Evolutionary conservation across 2,888 invertebrate species (phyloP).

Genomic region (Synergus laeviventris): DNA sequence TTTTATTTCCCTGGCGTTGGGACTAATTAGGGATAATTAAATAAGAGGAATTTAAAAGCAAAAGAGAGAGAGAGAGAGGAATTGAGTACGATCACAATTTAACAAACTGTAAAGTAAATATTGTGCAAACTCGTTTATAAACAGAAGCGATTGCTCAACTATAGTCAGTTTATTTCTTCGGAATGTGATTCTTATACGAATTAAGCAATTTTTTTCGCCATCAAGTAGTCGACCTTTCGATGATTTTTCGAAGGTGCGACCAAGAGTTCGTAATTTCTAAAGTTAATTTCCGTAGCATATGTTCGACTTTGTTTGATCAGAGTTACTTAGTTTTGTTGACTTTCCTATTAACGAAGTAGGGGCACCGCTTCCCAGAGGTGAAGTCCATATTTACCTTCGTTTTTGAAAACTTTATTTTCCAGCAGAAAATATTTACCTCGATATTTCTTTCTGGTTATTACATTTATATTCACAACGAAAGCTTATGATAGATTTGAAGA

Average conservation of each 20-base stretch:
- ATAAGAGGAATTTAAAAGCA: not conserved
- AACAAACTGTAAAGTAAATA: not conserved
- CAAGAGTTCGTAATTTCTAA: constrained; percentile 8
- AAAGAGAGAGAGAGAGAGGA: too few species aligned
- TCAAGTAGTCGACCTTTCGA: not conserved
- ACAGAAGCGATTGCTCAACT: constrained; percentile 20
- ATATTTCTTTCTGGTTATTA: not conserved
- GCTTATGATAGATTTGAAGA: not conserved
- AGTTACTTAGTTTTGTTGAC: not conserved
- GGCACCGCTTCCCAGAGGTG: not conserved
- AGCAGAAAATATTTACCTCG: not conserved
- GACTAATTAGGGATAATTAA: constrained; percentile 1
- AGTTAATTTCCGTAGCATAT: not conserved
- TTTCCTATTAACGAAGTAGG: not conserved
- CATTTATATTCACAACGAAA: not conserved
- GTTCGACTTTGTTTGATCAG: not conserved
- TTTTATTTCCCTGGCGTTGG: not conserved
- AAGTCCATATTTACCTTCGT: not conserved
- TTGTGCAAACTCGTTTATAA: constrained; percentile 12
- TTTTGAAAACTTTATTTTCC: not conserved
- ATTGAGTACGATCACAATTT: not conserved
- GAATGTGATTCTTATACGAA: constrained; percentile 22
- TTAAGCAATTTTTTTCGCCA: constrained; percentile 1
- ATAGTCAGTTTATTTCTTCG: constrained; percentile 17
- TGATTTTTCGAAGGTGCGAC: not conserved